A percentile compares a stretch with the other conserved stretches of the same genome.
phyloP scores from a whole-genome alignment of 2,797 vertebrate species.

The Hippopotamyrus pictus region DNA sequence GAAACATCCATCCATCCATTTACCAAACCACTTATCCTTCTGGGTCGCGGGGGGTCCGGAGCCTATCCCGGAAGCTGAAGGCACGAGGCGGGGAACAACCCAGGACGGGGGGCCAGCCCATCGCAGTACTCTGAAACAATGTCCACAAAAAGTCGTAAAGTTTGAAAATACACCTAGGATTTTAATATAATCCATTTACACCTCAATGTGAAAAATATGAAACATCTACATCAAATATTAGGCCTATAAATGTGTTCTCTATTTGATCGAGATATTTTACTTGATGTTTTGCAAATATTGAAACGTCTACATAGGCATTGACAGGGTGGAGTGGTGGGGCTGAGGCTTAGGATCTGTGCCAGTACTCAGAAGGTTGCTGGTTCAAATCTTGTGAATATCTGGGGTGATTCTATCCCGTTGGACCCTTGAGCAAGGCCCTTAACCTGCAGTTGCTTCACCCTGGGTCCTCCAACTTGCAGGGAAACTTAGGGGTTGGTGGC shows the following conservation, averaged over 20 bases:
- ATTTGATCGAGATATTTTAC: neutral
- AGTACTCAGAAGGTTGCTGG: neutral
- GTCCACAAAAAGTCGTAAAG: neutral
- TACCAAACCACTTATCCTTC: no score
- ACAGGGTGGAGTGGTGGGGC: neutral
- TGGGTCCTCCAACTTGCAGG: no score
- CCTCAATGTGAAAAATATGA: neutral
- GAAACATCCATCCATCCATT: neutral
- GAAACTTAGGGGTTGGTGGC: no score
- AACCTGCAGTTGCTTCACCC: neutral
- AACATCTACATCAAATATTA: neutral
- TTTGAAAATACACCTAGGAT: neutral
- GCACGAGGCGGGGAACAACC: no score
- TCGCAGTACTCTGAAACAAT: neutral
- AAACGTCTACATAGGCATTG: neutral
- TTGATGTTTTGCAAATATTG: neutral
- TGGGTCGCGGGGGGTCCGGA: no score
- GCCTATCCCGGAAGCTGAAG: no score
- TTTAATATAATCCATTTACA: neutral
- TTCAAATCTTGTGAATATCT: neutral
- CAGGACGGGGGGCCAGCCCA: no score
- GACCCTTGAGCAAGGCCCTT: no score
- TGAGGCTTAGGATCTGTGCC: neutral
- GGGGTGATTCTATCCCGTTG: neutral
- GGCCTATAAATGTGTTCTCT: neutral